A percentile compares a stretch with the other conserved stretches of the same genome.
These are phyloP conservation scores for Papilio glaucus DNA, from an alignment of 1,140 invertebrate genomes.

Conservation along the genomic window DNA sequence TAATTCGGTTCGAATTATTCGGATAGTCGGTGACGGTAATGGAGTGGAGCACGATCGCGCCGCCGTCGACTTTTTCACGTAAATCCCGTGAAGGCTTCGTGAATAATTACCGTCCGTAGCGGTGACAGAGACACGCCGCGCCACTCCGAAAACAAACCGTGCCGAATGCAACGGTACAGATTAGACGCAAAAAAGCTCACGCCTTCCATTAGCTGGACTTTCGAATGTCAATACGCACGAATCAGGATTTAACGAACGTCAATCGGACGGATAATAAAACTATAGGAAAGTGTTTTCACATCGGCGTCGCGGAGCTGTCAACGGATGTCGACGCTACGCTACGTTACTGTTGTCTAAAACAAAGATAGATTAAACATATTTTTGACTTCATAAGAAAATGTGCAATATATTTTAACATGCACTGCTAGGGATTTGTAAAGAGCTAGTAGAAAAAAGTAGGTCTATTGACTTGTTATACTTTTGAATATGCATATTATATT, in stretches of 20 bases:
- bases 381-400: too few species aligned
- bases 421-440: too few species aligned
- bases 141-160: conserved; percentile 76
- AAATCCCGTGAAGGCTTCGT: conserved; percentile 66
- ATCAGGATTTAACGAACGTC: conserved; percentile 71
- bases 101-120: conserved; percentile 72
- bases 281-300: conserved; percentile 55
- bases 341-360: neutral
- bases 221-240: conserved; percentile 79
- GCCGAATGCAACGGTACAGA: conserved; percentile 68
- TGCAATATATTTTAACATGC: too few species aligned
- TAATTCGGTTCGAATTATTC: conserved; percentile 27
- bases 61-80: conserved; percentile 51
- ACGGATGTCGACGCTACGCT: conserved; percentile 6
- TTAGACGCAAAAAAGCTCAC: conserved; percentile 76
- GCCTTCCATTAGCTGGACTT: conserved; percentile 77
- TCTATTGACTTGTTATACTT: too few species aligned
- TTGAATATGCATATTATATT: too few species aligned
- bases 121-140: conserved; percentile 75
- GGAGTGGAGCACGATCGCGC: conserved; percentile 20
- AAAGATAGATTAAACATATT: too few species aligned
- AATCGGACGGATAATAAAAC: conserved; percentile 53
- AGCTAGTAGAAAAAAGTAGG: too few species aligned
- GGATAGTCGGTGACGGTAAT: neutral
- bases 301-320: conserved; percentile 40